Percentiles rank a stretch among this genome's conserved stretches.
Evolutionary conservation across 2,113 vertebrate genomes (phyloP).

Genomic region (Antennarius striatus): DNA sequence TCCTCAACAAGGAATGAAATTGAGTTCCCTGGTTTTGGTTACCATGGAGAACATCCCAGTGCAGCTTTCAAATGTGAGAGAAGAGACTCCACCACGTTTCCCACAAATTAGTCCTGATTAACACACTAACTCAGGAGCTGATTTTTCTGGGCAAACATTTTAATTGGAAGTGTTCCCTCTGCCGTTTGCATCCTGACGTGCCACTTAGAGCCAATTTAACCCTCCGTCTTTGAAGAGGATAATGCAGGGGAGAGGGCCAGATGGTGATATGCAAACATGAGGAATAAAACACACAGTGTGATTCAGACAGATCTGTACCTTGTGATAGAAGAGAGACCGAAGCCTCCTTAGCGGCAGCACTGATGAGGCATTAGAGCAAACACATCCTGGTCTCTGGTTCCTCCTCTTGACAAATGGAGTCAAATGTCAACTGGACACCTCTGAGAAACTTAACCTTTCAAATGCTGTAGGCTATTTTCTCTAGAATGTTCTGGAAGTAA

Average conservation of each 20-base stretch:
- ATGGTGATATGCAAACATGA: constrained; percentile 67
- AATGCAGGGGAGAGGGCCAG: constrained; percentile 63
- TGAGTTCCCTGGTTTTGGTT: constrained; percentile 57
- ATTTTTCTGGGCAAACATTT: constrained; percentile 82
- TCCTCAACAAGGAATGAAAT: constrained; percentile 23
- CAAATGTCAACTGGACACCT: constrained; percentile 31
- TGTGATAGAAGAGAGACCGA: constrained; percentile 22
- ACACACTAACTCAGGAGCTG: constrained; percentile 75
- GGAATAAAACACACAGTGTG: constrained; percentile 44
- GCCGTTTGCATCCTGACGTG: constrained; percentile 70
- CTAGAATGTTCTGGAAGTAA: too few species aligned
- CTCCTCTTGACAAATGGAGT: constrained; percentile 1
- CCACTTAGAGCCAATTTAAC: constrained; percentile 78
- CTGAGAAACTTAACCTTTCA: constrained; percentile 3
- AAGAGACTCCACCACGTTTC: constrained; percentile 50
- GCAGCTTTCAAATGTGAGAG: constrained; percentile 22
- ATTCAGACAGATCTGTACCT: constrained; percentile 37
- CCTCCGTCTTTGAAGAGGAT: constrained; percentile 65
- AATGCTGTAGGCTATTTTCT: too few species aligned
- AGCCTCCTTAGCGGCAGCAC: constrained; percentile 6
- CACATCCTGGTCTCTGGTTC: constrained; percentile 5
- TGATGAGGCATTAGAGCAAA: neutral
- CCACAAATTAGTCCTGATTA: constrained; percentile 79
- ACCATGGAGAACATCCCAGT: constrained; percentile 71
- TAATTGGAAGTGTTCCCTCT: constrained; percentile 79